phyloP scores from a whole-genome alignment of 2,113 vertebrate species.

The Pluvianellus socialis region DNA sequence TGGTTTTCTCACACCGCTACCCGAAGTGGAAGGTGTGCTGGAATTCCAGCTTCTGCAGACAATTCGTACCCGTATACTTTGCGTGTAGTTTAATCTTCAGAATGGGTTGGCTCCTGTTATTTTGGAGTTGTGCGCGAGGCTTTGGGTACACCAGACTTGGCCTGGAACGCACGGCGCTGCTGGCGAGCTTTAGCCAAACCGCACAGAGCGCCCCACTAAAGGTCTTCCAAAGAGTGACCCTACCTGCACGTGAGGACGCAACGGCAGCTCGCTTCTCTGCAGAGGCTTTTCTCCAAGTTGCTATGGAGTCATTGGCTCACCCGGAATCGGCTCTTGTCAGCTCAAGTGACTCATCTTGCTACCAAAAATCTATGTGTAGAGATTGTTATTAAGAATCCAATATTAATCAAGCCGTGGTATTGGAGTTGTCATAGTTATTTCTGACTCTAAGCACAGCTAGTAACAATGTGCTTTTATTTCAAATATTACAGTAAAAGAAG shows the following conservation, averaged over 20 bases:
- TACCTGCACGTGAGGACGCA: not conserved
- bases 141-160: not conserved
- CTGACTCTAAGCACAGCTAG: not conserved
- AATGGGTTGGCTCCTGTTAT: not conserved
- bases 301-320: conserved; percentile 22
- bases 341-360: conserved; percentile 19
- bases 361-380: conserved; percentile 17
- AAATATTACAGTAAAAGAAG: not conserved
- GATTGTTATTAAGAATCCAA: conserved; percentile 57
- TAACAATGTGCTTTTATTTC: not conserved
- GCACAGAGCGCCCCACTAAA: not conserved
- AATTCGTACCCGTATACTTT: not conserved
- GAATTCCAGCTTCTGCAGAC: not conserved
- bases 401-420: conserved; percentile 50
- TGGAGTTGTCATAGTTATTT: conserved; percentile 51
- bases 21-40: not conserved
- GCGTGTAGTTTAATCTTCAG: not conserved
- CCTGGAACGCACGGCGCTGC: rapidly evolving
- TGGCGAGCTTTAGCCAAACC: not conserved
- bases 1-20: not conserved
- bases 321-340: not conserved
- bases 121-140: not conserved
- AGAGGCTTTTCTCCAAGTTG: not conserved
- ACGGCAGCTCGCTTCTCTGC: not conserved
- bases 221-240: not conserved